A percentile compares a stretch with the other conserved stretches of the same genome.
Conservation (phyloP, 2,888 invertebrate genomes). For the Sipunculus nudus region DNA sequence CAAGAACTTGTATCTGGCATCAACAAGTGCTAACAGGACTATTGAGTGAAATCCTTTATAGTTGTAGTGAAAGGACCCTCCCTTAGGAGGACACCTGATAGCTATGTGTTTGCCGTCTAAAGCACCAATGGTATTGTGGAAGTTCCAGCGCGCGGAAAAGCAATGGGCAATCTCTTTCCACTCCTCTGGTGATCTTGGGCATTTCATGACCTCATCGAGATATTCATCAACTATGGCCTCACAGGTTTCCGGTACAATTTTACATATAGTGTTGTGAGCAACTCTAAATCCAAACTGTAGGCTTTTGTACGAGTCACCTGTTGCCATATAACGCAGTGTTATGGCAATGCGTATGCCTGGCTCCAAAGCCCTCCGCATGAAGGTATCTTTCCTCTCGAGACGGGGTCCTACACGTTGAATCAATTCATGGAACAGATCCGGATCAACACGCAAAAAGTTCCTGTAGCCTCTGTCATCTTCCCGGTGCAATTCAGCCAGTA, state of each 20-base stretch:
- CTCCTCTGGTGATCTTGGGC: neutral
- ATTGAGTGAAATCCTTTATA: conserved; percentile 12
- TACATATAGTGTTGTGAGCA: neutral
- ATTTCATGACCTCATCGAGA: neutral
- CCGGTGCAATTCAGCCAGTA: neutral
- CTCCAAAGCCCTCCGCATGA: neutral
- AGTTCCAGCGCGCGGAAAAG: neutral
- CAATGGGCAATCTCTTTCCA: neutral
- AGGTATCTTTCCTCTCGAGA: neutral
- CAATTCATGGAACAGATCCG: neutral
- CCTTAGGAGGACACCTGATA: neutral
- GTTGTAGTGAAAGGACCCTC: conserved; percentile 5
- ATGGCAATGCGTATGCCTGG: neutral
- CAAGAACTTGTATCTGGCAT: conserved; percentile 6
- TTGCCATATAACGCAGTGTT: neutral
- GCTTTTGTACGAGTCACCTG: neutral
- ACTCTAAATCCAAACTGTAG: neutral
- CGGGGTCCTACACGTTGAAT: neutral
- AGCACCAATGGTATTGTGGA: neutral
- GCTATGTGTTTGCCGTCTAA: neutral
- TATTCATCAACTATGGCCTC: neutral
- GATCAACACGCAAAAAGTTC: neutral
- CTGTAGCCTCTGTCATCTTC: neutral
- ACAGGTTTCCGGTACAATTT: neutral
- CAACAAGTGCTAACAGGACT: conserved; percentile 4